Conservation (phyloP, 2,113 vertebrate genomes). For the Clupea harengus region DNA sequence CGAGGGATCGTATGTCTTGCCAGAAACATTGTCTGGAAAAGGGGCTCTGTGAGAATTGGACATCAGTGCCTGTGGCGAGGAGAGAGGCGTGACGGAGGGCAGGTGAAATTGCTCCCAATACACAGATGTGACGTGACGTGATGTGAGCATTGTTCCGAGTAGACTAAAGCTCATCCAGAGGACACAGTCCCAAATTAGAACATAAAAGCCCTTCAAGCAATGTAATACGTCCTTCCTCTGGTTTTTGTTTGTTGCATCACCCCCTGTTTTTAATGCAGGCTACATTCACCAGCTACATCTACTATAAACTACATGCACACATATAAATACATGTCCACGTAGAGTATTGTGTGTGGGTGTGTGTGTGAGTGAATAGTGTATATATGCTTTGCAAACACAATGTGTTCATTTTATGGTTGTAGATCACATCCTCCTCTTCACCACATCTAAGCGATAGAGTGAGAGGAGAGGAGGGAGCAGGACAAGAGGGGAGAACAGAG, state of each 20-base stretch:
- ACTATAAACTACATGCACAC: no score
- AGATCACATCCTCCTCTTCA: neutral
- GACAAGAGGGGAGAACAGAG: neutral
- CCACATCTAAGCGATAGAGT: neutral
- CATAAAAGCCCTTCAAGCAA: neutral
- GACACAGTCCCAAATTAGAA: neutral
- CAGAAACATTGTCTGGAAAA: neutral
- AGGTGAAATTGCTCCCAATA: constrained; percentile 5
- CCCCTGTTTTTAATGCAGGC: neutral
- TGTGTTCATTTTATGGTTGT: neutral
- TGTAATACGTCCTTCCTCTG: neutral
- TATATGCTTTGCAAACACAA: neutral
- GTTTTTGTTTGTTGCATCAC: neutral
- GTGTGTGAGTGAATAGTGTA: neutral
- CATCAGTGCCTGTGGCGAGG: neutral
- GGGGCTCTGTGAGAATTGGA: neutral
- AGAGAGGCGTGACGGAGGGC: neutral
- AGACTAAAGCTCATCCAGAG: neutral
- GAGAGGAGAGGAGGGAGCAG: neutral
- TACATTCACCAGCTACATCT: neutral
- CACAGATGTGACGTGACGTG: neutral
- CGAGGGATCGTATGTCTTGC: constrained; percentile 1
- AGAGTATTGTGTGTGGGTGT: neutral
- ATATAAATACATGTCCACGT: no score
- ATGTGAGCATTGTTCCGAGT: neutral